Base-by-base conservation (phyloP, 2,113 vertebrate genomes). In the Urocitellus parryii region DNA sequence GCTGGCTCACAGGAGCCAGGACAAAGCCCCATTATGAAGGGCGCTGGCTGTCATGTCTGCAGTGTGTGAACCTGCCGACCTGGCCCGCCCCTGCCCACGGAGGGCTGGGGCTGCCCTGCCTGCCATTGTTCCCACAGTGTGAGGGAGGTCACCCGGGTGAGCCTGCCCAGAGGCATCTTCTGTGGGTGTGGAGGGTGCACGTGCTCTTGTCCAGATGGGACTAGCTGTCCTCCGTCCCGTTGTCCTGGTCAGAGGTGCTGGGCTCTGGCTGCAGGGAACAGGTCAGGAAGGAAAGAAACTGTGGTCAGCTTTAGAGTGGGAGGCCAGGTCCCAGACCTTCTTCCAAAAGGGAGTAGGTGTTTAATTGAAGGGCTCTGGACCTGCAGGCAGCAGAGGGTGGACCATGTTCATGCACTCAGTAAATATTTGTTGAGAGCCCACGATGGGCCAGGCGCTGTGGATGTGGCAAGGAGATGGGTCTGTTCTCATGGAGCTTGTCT, bases 11-110 rank as follows among this genome's bases (percentile, higher is more conserved):
- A 34, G 88, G 87, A 83, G 72, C 81, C 1, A 0, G 84, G 95
- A 98, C 97, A 98, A 97, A 92, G 96, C 74, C 96, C 90, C n/a
- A 95, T 95, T 97, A 84, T 97, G 91, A 58, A 80, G 56, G 42
- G 58, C 0, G 10, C 81, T 94, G 27, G 29, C 88, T n/a, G 63
- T 80, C 90, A 39, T 3, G 45, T 58, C 85, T 85, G 34, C 2
- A 73, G 92, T 22, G 56, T 48, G 80, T 73, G 96, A 97, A 97
- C 97, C 97, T 88, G 96, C 90, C 18, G 45, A 90, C 92, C 96
- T 0, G 4, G 93, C 91, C 96, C 2, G 16, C 88, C 94, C 88
- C 11, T 0, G 95, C 96, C 93, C 90, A 94, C 74, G 27, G 96
- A 91, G 37, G 90, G 92, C 90, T 86, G 92, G 97, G 5, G 4